Base-by-base conservation (phyloP, 2,113 vertebrate species). In the Microtus ochrogaster region DNA sequence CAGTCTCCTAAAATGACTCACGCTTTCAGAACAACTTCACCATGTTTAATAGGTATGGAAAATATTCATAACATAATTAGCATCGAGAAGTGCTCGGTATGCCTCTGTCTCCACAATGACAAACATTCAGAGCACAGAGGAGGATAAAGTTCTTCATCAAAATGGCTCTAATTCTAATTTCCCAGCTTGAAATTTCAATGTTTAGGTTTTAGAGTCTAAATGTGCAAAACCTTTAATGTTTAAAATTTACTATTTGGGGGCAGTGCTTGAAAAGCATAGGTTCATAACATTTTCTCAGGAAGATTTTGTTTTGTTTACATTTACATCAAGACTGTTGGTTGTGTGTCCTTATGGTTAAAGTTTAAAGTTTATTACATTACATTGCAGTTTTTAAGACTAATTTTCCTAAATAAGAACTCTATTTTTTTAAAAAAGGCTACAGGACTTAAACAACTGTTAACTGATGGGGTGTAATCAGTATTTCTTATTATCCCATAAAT, bases 11-110 rank as follows among this genome's bases (percentile, higher is more conserved):
- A 95, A 70, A 36, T 91, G 55, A 92, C 47, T 93, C 93, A 93
- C 77, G 92, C 78, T 93, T 95, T 33, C 22, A 21, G 39, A 81
- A 83, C 52, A 28, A 30, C 28, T 47, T 89, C 78, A 76, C 66
- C 24, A 36, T 83, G 61, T 86, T 86, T 90, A 76, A 66, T 79
- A 94, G 96, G 39, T 85, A 4, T 89, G 55, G 89, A 91, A 93
- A 95, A 94, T 92, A 97, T 89, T 86, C 89, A 58, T 66, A 78
- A 17, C 76, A 2, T 81, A 94, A 89, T 94, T 82, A 87, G 47
- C 22, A 7, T 81, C 22, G 41, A 89, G 86, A 90, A 74, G n/a
- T n/a, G 91, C 81, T 73, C 24, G 65, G 52, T 58, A 65, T 92
- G 26, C 63, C 55, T 90, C 72, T 83, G 5, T 89, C 87, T 84